These are phyloP conservation scores for Thumatha senex DNA, from an alignment of 2,888 invertebrate species.

Conservation along the genomic window DNA sequence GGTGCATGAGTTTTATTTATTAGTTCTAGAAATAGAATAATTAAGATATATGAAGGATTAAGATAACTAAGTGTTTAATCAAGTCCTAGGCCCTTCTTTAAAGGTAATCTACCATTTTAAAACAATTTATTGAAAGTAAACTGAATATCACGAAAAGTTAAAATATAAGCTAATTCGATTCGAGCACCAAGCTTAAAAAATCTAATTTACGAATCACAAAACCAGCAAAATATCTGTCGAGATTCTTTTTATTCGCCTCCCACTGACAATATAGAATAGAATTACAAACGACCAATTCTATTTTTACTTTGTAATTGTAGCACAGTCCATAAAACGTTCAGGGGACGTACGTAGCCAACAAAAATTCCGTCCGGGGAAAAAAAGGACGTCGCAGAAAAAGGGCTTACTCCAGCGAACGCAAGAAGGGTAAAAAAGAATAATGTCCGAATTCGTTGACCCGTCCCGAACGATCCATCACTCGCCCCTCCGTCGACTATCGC, in stretches of 20 bases:
- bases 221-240: conserved; percentile 32
- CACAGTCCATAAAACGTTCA: conserved; percentile 77
- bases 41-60: too few relatives aligned
- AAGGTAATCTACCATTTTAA: too few relatives aligned
- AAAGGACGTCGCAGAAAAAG: conserved; percentile 81
- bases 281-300: conserved; percentile 76
- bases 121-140: background rate
- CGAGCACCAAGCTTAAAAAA: background rate
- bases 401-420: conserved; percentile 82
- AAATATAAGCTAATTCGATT: background rate
- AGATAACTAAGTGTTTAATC: too few relatives aligned
- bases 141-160: background rate
- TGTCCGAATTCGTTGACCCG: conserved; percentile 85
- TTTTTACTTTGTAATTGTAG: conserved; percentile 82
- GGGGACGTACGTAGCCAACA: conserved; percentile 57
- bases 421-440: conserved; percentile 85
- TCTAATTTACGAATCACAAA: conserved; percentile 14
- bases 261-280: conserved; percentile 67
- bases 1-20: too few relatives aligned
- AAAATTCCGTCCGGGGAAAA: conserved; percentile 74
- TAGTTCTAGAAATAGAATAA: too few relatives aligned
- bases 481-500: conserved; percentile 73
- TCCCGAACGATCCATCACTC: conserved; percentile 83
- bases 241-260: conserved; percentile 43
- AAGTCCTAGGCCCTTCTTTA: too few relatives aligned